These are phyloP conservation scores for Conistra vaccinii DNA, from an alignment of 2,888 invertebrate genomes.

Conservation along the genomic window DNA sequence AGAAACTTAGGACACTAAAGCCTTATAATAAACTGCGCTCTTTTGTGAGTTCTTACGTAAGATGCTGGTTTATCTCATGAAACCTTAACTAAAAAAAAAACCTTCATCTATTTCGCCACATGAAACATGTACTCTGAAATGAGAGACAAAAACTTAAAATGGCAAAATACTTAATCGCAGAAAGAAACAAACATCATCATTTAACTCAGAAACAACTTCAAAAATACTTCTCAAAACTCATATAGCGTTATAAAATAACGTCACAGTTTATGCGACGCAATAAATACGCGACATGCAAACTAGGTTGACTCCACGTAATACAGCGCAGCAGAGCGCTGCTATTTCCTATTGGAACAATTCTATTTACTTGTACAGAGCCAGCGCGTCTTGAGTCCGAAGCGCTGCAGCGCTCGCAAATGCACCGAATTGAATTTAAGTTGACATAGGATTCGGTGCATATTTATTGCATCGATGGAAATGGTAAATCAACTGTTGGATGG, in stretches of 20 bases:
- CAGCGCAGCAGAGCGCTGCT: constrained; percentile 46
- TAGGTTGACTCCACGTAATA: constrained; percentile 61
- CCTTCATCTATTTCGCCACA: neutral
- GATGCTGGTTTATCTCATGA: neutral
- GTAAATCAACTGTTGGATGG: constrained; percentile 66
- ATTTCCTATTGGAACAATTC: constrained; percentile 77
- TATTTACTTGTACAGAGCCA: constrained; percentile 77
- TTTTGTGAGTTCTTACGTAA: neutral
- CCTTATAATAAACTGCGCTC: constrained; percentile 12
- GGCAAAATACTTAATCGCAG: neutral
- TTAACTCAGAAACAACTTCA: neutral
- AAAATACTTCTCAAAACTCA: neutral
- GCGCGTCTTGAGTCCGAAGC: constrained; percentile 62
- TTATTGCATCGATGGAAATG: constrained; percentile 75
- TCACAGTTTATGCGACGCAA: constrained; percentile 26
- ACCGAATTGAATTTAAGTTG: constrained; percentile 81
- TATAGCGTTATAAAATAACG: constrained; percentile 38
- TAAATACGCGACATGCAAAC: constrained; percentile 62
- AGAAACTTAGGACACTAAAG: constrained; percentile 19
- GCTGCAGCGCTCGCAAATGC: constrained; percentile 73
- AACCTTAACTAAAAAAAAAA: neutral
- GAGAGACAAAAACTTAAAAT: neutral
- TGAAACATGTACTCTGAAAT: no score
- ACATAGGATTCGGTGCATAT: constrained; percentile 80
- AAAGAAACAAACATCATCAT: neutral